phyloP scores from a whole-genome alignment of 2,113 vertebrate genomes.

The Buteo buteo region DNA sequence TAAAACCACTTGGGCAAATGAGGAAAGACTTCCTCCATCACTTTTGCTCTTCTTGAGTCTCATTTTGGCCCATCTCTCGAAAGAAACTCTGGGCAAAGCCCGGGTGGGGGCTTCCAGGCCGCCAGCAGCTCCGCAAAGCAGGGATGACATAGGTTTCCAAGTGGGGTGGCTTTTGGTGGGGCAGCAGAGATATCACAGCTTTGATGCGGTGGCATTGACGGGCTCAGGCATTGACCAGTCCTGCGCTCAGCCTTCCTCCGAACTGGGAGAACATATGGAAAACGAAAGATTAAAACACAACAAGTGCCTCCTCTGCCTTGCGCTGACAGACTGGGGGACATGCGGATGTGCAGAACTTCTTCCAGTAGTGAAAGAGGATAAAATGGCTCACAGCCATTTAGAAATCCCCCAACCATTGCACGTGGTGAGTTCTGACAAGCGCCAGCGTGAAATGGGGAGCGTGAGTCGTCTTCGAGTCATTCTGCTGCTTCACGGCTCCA shows the following conservation, averaged over 20 bases:
- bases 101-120: not conserved
- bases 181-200: not conserved
- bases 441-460: rapidly evolving
- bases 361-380: not conserved
- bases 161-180: not conserved
- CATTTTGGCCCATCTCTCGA: not conserved
- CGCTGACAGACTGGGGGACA: rapidly evolving
- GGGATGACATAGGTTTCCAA: not conserved
- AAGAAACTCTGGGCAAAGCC: not conserved
- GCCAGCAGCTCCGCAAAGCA: not conserved
- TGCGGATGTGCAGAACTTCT: not conserved
- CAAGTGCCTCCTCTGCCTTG: not conserved
- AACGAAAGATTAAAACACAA: not conserved
- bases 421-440: not conserved
- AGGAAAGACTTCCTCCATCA: not conserved
- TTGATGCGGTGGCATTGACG: rapidly evolving
- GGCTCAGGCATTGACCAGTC: rapidly evolving
- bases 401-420: not conserved
- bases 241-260: rapidly evolving
- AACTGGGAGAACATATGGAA: not conserved
- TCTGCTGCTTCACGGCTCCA: not conserved
- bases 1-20: not conserved
- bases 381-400: not conserved
- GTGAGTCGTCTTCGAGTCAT: rapidly evolving
- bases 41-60: not conserved